Conservation (phyloP, 2,888 invertebrate genomes). For the Pandemis cinnamomeana region DNA sequence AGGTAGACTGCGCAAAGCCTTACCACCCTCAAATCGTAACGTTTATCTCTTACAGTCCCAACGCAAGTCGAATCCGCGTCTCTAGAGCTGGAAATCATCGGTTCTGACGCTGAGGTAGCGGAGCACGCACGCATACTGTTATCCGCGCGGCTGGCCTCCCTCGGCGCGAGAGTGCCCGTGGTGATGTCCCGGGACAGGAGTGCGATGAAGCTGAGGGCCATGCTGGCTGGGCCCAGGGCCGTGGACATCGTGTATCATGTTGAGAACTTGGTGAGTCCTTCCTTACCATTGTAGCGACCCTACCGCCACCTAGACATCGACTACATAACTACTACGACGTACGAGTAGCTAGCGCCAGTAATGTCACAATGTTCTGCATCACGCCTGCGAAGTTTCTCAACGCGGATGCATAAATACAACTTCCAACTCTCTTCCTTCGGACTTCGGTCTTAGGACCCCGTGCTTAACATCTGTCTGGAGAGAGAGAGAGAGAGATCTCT, state of each 20-base stretch:
- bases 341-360: too few relatives aligned
- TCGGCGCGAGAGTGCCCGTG: constrained; percentile 71
- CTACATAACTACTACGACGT: too few relatives aligned
- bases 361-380: too few relatives aligned
- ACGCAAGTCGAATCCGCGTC: constrained; percentile 91
- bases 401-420: too few relatives aligned
- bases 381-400: too few relatives aligned
- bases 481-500: too few relatives aligned
- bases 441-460: too few relatives aligned
- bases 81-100: constrained; percentile 89
- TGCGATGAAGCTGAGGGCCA: constrained; percentile 84
- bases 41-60: constrained; percentile 75
- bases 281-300: neutral
- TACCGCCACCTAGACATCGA: too few relatives aligned
- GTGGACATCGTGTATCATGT: constrained; percentile 91
- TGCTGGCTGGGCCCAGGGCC: constrained; percentile 89
- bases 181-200: constrained; percentile 70
- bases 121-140: constrained; percentile 81
- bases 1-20: too few relatives aligned
- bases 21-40: neutral
- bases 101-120: constrained; percentile 82
- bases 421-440: too few relatives aligned
- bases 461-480: too few relatives aligned
- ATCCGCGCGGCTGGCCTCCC: constrained; percentile 55
- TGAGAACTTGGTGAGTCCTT: constrained; percentile 88